Base-by-base conservation (phyloP, 2,888 invertebrate genomes). In the Scaptomyza tumidula region DNA sequence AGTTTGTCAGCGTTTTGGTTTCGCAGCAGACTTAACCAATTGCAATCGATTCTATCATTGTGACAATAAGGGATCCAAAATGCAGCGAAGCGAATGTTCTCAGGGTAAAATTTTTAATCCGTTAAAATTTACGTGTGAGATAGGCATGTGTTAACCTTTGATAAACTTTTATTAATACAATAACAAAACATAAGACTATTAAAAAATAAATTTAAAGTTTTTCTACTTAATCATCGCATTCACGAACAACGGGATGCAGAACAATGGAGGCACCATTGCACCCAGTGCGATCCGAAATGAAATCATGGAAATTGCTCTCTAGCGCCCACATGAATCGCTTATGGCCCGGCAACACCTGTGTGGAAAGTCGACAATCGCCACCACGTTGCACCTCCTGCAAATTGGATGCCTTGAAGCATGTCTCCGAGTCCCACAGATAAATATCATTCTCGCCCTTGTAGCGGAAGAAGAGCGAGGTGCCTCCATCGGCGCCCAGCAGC, bases 301-400 rank as follows among this genome's bases (percentile, higher is more conserved):
- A 95, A 90, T 95, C 95, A 56, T 94, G 94, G 93, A 95, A 94
- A 89, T 95, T 95, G 79, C 94, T 94, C 85, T 95, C 95, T 73
- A 95, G 90, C 11, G 93, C 93, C 94, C 95, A 94, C 93, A 95
- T 94, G 49, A 93, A 92, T 31, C 93, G 93, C 88, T 93, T 94
- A 80, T 93, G 93, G 7, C 94, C 95, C 0, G 94, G 93, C 31
- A 94, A 91, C 27, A 92, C 94, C 78, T 94, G 94, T 0, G 95
- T 95, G 35, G 95, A 93, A 48, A 95, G 90, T 37, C 94, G 93
- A 78, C 94, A 94, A 33, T 94, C 93, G 56, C 93, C 93, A n/a
- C 94, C 94, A 33, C 92, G 93, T 77, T 94, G 94, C 6, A 94
- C 94, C 71, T 94, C 91, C 44, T 93, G 85, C 82, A 94, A 93